Evolutionary conservation across 2,113 vertebrate genomes (phyloP), one percentile per base, ranked within the genome.

Genomic region (Carollia perspicillata): DNA sequence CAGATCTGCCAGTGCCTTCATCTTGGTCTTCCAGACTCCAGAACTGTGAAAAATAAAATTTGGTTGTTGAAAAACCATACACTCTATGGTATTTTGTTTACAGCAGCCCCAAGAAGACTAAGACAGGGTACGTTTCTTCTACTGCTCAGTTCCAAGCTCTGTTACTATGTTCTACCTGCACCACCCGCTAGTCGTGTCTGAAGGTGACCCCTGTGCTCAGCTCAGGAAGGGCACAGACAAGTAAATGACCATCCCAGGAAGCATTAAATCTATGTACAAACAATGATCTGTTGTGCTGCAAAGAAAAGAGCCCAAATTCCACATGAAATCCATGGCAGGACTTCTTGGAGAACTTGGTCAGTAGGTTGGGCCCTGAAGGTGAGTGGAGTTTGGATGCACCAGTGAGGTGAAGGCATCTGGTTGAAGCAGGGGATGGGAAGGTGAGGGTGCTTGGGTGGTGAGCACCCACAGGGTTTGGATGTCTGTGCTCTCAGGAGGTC

Each of bases 281-380:
- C 14, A 35, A 12, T 0, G 0, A 44, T 49, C 30, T 60, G 66
- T 66, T 2, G 4, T 3, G 3, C 16, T 60, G 6, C 22, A 44
- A 16, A 84, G 6, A 16, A 53, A 49, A 4, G 10, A 65, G 49
- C 9, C 6, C 0, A 2, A 4, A 78, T 60, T 51, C 10, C n/a
- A 8, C 63, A n/a, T 44, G 20, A 1, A 33, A 69, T 40, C 5
- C 12, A 0, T 9, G 11, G 28, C 17, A 6, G 1, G 18, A 12
- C 28, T 86, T 47, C 9, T 18, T 20, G 0, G 58, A 65, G 11
- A 2, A 23, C 13, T 10, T n/a, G 1, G 3, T 30, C 16, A 22
- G 10, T 42, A 4, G 6, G 1, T 0, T 23, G 8, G 2, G 2
- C 16, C 8, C 18, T 20, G 6, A 18, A 10, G 13, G 28, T 0